Percentiles rank a stretch among this genome's conserved stretches.
Evolutionary conservation across 2,797 vertebrate genomes (phyloP).

Genomic region (Centroberyx gerrardi): DNA sequence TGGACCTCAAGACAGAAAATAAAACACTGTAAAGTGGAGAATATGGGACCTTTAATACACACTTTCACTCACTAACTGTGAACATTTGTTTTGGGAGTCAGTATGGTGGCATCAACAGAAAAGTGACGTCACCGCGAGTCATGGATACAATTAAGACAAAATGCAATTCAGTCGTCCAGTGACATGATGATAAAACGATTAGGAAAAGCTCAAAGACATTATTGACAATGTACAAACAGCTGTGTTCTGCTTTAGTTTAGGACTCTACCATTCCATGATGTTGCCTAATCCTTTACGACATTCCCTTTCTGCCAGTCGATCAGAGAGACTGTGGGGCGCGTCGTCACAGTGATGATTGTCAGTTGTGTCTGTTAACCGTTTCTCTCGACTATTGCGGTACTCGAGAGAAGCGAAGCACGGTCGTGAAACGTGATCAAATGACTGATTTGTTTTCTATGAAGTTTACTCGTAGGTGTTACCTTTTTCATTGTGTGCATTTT

Average conservation of each 20-base stretch:
- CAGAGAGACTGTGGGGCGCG: slow-evolving; percentile 35
- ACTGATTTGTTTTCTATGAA: slow-evolving; percentile 79
- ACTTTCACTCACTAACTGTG: no score
- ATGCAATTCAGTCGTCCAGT: slow-evolving; percentile 3
- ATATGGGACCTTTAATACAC: no score
- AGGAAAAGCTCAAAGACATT: slow-evolving; percentile 51
- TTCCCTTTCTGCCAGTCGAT: slow-evolving; percentile 65
- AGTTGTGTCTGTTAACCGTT: slow-evolving; percentile 65
- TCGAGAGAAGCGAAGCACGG: slow-evolving; percentile 62
- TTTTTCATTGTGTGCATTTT: slow-evolving; percentile 87
- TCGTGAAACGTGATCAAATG: slow-evolving; percentile 44
- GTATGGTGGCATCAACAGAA: no score
- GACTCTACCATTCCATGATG: slow-evolving; percentile 70
- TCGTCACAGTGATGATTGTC: slow-evolving; percentile 47
- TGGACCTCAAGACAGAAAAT: no score
- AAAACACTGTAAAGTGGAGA: no score
- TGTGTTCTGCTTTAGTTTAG: slow-evolving; percentile 58
- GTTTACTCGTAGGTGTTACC: slow-evolving; percentile 80
- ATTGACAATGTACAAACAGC: slow-evolving; percentile 53
- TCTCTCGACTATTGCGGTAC: slow-evolving; percentile 62
- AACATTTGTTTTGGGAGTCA: slow-evolving; percentile 30
- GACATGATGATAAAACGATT: background rate
- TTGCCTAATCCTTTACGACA: slow-evolving; percentile 68
- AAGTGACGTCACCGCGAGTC: slow-evolving; percentile 13
- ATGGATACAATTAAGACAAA: slow-evolving; percentile 5